Evolutionary conservation across 2,797 vertebrate species (phyloP).

Genomic region (Pterois miles): DNA sequence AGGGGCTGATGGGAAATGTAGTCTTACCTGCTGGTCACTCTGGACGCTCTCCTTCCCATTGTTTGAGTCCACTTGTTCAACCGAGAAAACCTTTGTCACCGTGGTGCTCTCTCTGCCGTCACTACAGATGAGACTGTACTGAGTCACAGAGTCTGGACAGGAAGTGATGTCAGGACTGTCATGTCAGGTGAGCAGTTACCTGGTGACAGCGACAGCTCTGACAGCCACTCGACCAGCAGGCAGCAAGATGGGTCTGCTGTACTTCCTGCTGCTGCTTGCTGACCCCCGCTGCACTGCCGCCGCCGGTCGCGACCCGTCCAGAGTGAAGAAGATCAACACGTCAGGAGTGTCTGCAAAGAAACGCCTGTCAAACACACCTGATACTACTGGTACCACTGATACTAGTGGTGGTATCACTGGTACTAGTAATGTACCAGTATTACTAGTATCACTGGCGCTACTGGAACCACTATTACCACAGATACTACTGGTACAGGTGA

Average conservation of each 20-base stretch:
- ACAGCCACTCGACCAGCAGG: constrained; percentile 88
- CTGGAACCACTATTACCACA: too few species aligned
- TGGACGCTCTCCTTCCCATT: constrained; percentile 44
- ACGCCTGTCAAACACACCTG: neutral
- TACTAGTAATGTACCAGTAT: too few species aligned
- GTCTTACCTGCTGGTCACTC: constrained; percentile 42
- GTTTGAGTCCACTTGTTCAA: constrained; percentile 64
- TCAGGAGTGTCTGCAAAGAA: constrained; percentile 84
- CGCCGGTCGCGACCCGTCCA: constrained; percentile 91
- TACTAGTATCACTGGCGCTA: too few species aligned
- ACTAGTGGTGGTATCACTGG: too few species aligned
- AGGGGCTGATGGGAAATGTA: constrained; percentile 3
- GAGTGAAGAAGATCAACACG: constrained; percentile 88
- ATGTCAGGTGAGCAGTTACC: constrained; percentile 62
- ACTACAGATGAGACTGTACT: constrained; percentile 70
- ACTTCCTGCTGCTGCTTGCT: constrained; percentile 83
- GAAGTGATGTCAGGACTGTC: neutral
- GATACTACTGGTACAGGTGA: too few species aligned
- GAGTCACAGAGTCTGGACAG: neutral
- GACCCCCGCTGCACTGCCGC: constrained; percentile 73
- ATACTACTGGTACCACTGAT: neutral
- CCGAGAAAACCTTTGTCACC: constrained; percentile 92
- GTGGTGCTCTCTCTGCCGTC: constrained; percentile 89
- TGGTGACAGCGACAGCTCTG: constrained; percentile 88
- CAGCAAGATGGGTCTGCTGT: constrained; percentile 84